Evolutionary conservation across 2,797 vertebrate species (phyloP), one percentile per base, ranked within the genome.

Genomic region (Scomberomorus guttatus): DNA sequence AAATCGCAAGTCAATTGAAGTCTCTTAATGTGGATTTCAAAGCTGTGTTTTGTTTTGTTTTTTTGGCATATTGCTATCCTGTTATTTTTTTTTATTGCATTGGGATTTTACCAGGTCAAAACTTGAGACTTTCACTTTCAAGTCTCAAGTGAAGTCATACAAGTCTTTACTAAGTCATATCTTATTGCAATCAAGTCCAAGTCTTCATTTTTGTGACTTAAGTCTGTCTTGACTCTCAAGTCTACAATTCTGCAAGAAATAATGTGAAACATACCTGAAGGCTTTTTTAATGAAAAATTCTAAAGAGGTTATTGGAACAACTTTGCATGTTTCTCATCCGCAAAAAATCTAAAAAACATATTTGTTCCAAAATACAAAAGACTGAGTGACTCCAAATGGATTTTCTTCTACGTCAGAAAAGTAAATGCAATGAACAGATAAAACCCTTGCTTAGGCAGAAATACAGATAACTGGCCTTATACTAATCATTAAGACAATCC

Each of bases 391-490:
- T 84, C 64, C 54, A 81, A 32, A 2, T 46, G 39, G 59, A 64
- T 55, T 70, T 67, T 48, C 25, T 34, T 59, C 58, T 54, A 39
- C 4, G 12, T 10, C 39, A 78, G 27, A 29, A 73, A 32, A 44
- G 58, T 61, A 80, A 75, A 90, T 79, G 76, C 57, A 72, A 74
- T 55, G 56, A 86, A n/a, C 82, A 85, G 81, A 87, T 77, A 48
- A 5, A 25, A 34, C 44, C 70, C 46, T 54, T 29, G 24, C 55
- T 46, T 42, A 18, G 55, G 42, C 50, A 70, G 61, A 72, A 83
- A 68, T 27, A 72, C 58, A 81, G 62, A 87, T 80, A 25, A 82
- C 48, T 51, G 52, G 74, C 39, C 58, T 60, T 61, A 17, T 46
- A 13, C 50, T 85, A 68, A 81, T 83, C 63, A 77, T 69, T 37